Conservation (phyloP, 2,888 invertebrate species). For the Pyrochroa serraticornis region DNA sequence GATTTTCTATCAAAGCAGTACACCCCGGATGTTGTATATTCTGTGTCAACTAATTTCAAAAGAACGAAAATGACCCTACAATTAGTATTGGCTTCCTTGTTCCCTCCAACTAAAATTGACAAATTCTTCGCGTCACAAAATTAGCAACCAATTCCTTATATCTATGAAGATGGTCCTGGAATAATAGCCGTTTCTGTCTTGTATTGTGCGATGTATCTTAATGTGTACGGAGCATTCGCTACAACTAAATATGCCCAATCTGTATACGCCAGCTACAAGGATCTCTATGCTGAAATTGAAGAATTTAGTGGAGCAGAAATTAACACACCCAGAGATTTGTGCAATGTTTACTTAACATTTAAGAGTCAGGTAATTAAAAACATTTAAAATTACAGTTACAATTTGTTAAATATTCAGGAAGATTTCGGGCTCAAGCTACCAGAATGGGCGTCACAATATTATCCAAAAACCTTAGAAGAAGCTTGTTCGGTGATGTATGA, state of each 20-base stretch:
- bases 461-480: conserved; percentile 49
- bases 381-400: not conserved
- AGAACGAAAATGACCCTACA: conserved; percentile 76
- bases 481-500: conserved; percentile 52
- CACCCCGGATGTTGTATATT: conserved; percentile 62
- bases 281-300: conserved; percentile 34
- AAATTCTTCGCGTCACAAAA: conserved; percentile 61
- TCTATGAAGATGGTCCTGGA: conserved; percentile 33
- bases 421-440: too few relatives aligned
- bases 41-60: conserved; percentile 72
- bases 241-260: conserved; percentile 2
- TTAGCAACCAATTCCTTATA: conserved; percentile 49
- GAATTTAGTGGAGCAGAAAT: not conserved
- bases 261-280: conserved; percentile 31
- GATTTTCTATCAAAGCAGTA: conserved; percentile 65
- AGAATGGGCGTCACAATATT: conserved; percentile 42
- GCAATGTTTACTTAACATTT: conserved; percentile 1
- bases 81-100: conserved; percentile 71
- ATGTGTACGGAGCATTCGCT: not conserved
- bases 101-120: conserved; percentile 61
- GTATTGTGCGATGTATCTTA: conserved; percentile 32
- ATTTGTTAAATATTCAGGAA: not conserved
- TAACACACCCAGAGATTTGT: conserved; percentile 5
- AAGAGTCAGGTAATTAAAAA: conserved; percentile 35
- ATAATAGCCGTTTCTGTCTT: conserved; percentile 27